phyloP scores from a whole-genome alignment of 2,113 vertebrate species.

The Hemiprocne comata region DNA sequence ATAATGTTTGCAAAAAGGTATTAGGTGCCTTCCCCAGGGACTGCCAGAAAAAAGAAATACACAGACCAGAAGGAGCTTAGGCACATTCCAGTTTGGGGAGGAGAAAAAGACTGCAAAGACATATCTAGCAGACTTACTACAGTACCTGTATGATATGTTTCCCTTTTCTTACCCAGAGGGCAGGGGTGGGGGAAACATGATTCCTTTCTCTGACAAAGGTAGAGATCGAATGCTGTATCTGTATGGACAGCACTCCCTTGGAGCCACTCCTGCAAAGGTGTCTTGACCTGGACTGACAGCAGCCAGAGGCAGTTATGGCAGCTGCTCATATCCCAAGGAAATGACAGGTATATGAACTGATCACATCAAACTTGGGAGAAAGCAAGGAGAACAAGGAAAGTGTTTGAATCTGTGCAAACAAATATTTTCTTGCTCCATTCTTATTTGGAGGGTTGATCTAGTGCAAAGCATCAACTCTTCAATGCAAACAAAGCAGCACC shows the following conservation, averaged over 20 bases:
- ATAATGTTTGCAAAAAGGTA: constrained; percentile 9
- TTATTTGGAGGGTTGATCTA: constrained; percentile 1
- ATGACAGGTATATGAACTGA: background rate
- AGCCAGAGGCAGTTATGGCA: constrained; percentile 37
- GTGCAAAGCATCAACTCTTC: background rate
- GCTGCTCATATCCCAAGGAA: background rate
- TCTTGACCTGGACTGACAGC: background rate
- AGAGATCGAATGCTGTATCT: background rate
- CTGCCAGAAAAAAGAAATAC: constrained; percentile 40
- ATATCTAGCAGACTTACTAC: constrained; percentile 9
- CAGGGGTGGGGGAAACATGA: background rate
- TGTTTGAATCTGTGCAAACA: background rate
- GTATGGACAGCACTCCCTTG: background rate
- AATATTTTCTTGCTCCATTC: background rate
- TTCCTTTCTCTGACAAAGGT: background rate
- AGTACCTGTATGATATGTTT: constrained; percentile 37
- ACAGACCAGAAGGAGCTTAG: constrained; percentile 43
- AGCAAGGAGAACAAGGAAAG: background rate
- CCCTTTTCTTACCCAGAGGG: constrained; percentile 34
- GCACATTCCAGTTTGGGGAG: constrained; percentile 60
- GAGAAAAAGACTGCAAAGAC: constrained; percentile 43
- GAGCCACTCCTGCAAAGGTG: constrained; percentile 6
- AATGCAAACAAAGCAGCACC: background rate
- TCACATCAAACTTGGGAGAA: background rate
- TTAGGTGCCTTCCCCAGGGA: constrained; percentile 38